Percentiles rank a stretch among this genome's conserved stretches.
Evolutionary conservation across 2,113 vertebrate genomes (phyloP).

Genomic region (Mionectes macconnelli): DNA sequence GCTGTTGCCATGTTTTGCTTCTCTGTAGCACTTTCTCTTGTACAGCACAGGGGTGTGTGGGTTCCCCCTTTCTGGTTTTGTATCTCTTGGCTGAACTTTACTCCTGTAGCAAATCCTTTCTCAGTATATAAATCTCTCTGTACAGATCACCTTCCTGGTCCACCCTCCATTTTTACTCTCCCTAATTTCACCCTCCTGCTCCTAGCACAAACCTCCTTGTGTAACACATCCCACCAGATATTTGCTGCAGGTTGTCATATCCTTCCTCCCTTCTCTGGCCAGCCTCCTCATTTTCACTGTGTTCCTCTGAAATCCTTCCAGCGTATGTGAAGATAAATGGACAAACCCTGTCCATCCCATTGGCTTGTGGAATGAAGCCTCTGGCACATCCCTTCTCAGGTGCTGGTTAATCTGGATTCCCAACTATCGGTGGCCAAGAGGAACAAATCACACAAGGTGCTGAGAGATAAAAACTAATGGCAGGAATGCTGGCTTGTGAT

Average conservation of each 20-base stretch:
- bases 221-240: slow-evolving; percentile 4
- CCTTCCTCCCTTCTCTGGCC: neutral
- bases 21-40: neutral
- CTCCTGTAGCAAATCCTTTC: neutral
- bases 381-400: neutral
- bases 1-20: neutral
- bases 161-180: neutral
- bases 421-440: neutral
- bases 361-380: slow-evolving; percentile 2
- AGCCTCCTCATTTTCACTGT: slow-evolving; percentile 4
- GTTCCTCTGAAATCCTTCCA: slow-evolving; percentile 50
- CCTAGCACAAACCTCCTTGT: neutral
- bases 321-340: neutral
- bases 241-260: slow-evolving; percentile 49
- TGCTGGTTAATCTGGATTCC: neutral
- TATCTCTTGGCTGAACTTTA: neutral
- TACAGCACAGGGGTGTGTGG: neutral
- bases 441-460: neutral
- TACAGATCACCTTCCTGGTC: neutral
- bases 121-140: neutral
- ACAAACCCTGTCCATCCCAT: neutral
- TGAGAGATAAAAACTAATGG: slow-evolving; percentile 18
- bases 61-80: neutral
- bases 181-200: neutral
- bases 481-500: neutral